phyloP scores from a whole-genome alignment of 2,888 invertebrate genomes.

The Herminia tarsipennalis region DNA sequence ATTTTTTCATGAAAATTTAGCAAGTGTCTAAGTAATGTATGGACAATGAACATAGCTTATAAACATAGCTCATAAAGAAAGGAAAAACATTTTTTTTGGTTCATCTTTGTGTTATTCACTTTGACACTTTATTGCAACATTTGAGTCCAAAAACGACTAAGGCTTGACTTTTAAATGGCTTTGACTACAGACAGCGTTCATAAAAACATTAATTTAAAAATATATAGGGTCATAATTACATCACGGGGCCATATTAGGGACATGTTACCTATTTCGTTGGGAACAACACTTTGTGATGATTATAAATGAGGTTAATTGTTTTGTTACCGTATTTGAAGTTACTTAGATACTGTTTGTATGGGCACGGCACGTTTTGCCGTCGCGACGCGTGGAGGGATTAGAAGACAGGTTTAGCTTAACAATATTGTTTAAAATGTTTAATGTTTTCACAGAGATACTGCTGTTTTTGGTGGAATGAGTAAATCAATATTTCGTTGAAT shows the following conservation, averaged over 20 bases:
- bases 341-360: background rate
- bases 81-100: too few relatives aligned
- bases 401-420: background rate
- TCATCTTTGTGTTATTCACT: too few relatives aligned
- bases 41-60: too few relatives aligned
- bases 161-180: slow-evolving; percentile 13
- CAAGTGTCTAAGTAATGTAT: too few relatives aligned
- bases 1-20: too few relatives aligned
- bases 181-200: slow-evolving; percentile 18
- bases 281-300: slow-evolving; percentile 21
- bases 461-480: too few relatives aligned
- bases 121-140: too few relatives aligned
- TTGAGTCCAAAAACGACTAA: too few relatives aligned
- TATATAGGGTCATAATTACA: slow-evolving; percentile 23
- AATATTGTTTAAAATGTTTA: too few relatives aligned
- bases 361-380: background rate
- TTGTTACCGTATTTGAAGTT: slow-evolving; percentile 16
- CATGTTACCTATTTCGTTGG: slow-evolving; percentile 9
- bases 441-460: background rate
- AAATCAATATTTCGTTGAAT: too few relatives aligned
- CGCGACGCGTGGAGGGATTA: too few relatives aligned
- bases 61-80: too few relatives aligned
- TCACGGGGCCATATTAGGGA: slow-evolving; percentile 27
- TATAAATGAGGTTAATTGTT: slow-evolving; percentile 39
- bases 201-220: slow-evolving; percentile 42